Evolutionary conservation across 2,113 vertebrate genomes (phyloP), one percentile per base, ranked within the genome.

Genomic region (Malurus alboscapulatus): DNA sequence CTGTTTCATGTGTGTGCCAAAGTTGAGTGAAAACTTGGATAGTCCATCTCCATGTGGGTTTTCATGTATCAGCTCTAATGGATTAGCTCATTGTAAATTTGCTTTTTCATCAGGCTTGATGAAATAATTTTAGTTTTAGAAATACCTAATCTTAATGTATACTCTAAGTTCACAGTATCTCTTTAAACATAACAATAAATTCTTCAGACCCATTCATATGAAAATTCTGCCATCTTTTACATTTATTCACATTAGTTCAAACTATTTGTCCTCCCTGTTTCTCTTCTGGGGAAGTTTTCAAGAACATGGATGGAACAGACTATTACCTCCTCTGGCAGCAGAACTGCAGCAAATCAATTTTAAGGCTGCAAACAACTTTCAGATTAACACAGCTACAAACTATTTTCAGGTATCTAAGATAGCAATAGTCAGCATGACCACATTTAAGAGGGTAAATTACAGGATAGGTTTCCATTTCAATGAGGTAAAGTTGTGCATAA

Each of bases 401-500:
- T 48, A 92, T 44, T 18, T 89, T 32, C 22, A 84, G 63, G 34
- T 73, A 91, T 72, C 44, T 76, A 51, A 67, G 74, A 84, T 3
- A 83, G 63, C 14, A 89, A 91, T 94, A 84, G 75, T 74, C 50
- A 83, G 15, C 29, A 44, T 54, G 74, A 66, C 45, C 55, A 93
- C 40, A 90, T 83, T 94, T 89, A 91, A 93, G 66, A 82, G 54
- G 58, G 47, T 71, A 82, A 94, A 72, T 88, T 67, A 34, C 34
- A 75, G 50, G 53, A 92, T 14, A 88, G 47, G 45, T 84, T 95
- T 96, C 66, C 47, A 48, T 95, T 83, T 90, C 89, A 87, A 82
- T 94, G 88, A 96, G 91, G 92, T 93, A 97, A 93, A 80, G 62
- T 79, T 71, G 88, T 83, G 63, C 73, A 34, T 78, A 89, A 80